Evolutionary conservation across 1,140 invertebrate genomes (phyloP), one percentile per base, ranked within the genome.

Genomic region (Semibalanus balanoides): DNA sequence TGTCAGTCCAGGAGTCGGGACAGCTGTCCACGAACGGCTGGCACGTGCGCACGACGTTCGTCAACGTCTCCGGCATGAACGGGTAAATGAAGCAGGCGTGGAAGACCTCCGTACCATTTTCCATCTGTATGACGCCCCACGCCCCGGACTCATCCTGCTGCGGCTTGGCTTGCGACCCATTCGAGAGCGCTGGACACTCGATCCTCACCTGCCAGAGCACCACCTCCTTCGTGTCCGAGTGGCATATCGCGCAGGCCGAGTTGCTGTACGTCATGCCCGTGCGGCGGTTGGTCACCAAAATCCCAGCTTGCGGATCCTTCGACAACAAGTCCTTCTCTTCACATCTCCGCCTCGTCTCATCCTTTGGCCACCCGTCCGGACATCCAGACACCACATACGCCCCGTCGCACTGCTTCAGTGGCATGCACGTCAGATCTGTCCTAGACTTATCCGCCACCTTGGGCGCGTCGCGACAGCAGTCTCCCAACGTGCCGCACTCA

Each of bases 231-330:
- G 78, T 76, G 74, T 85, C 84, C 0, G 82, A 80, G 81, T 88
- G 85, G 79, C 88, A 89, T 7, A 85, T 75, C 0, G 88, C 87
- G 78, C 88, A 89, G 81, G 84, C 86, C 29, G 83, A 81, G 79
- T 89, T 89, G 74, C 83, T 83, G 80, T 87, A 89, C 0, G 87
- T 87, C 40, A 85, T 77, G 1, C 86, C 84, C 0, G 85, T 81
- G 25, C 74, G 74, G 31, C 80, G 79, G 73, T 83, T 83, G 0
- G 86, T 87, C 14, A 86, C 84, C 0, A 86, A 86, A 35, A 85
- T 81, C 19, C 79, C 79, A 0, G 81, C 77, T 73, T 87, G 75
- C 19, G 86, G 86, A 79, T 87, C 86, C 51, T 64, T 1, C 51
- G 51, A 1, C 9, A 25, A 25, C 11, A 1, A 1, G 14, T 5